These are phyloP conservation scores for Tetropium fuscum DNA, from an alignment of 2,888 invertebrate genomes.

Conservation along the genomic window DNA sequence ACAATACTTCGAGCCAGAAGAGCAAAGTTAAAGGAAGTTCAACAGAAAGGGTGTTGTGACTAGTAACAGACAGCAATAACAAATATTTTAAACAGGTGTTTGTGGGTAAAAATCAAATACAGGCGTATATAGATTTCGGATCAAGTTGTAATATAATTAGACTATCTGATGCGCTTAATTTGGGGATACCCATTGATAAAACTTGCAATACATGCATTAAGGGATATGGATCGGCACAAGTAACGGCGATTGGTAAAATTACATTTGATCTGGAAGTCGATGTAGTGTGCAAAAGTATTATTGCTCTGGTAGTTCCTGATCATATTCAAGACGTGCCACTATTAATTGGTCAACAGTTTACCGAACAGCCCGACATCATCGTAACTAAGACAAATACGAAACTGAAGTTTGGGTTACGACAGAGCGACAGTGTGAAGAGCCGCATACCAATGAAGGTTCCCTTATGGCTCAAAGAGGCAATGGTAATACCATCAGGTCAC, in stretches of 20 bases:
- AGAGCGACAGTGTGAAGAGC: too few relatives aligned
- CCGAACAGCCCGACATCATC: constrained; percentile 28
- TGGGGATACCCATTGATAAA: background rate
- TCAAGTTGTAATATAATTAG: background rate
- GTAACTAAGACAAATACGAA: constrained; percentile 9
- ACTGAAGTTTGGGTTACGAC: background rate
- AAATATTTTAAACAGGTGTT: background rate
- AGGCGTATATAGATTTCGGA: background rate
- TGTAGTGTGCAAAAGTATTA: constrained; percentile 13
- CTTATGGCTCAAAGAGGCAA: constrained; percentile 7
- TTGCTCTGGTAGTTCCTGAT: constrained; percentile 29
- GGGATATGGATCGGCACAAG: constrained; percentile 6
- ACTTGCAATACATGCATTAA: background rate
- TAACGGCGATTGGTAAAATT: constrained; percentile 7
- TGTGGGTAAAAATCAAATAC: background rate
- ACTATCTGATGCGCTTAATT: background rate
- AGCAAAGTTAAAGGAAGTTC: too few relatives aligned
- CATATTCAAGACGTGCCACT: constrained; percentile 26
- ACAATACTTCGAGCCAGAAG: too few relatives aligned
- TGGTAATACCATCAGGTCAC: constrained; percentile 7
- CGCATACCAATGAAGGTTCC: background rate
- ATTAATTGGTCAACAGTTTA: constrained; percentile 33
- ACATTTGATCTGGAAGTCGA: constrained; percentile 14
- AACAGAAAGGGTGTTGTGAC: background rate
- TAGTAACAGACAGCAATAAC: background rate